Conservation (phyloP, 2,113 vertebrate species). For the Protomyctophum bolini region DNA sequence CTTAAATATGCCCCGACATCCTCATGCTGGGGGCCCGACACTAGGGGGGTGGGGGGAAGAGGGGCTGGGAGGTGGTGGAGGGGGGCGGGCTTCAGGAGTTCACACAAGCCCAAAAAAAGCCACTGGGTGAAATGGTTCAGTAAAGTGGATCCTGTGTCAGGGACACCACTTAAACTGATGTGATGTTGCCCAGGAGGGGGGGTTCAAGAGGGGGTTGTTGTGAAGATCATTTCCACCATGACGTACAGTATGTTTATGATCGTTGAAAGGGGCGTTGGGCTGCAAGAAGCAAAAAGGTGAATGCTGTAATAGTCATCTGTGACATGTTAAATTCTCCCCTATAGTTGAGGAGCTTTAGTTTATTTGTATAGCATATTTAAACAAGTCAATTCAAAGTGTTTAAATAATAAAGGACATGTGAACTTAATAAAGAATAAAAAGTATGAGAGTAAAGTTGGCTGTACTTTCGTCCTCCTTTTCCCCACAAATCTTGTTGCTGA, state of each 20-base stretch:
- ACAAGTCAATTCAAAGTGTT: slow-evolving; percentile 2
- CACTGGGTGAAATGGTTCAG: slow-evolving; percentile 66
- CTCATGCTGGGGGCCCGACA: slow-evolving; percentile 40
- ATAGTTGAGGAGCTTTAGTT: neutral
- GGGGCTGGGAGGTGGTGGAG: neutral
- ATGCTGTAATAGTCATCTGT: neutral
- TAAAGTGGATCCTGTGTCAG: slow-evolving; percentile 67
- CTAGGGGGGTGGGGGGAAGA: slow-evolving; percentile 35
- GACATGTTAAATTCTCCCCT: neutral
- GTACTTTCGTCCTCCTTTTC: too few species aligned
- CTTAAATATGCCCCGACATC: slow-evolving; percentile 75
- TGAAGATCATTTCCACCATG: neutral
- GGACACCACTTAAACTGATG: slow-evolving; percentile 61
- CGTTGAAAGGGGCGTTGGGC: neutral
- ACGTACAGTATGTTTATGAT: neutral
- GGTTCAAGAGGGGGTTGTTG: neutral
- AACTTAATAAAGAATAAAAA: too few species aligned
- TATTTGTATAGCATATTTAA: too few species aligned
- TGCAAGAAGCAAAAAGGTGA: neutral
- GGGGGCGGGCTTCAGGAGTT: slow-evolving; percentile 65
- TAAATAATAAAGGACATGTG: too few species aligned
- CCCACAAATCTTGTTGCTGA: too few species aligned
- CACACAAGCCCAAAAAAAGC: slow-evolving; percentile 83
- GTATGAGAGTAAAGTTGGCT: too few species aligned
- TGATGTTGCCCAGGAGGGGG: slow-evolving; percentile 53